Conservation (phyloP, 2,113 vertebrate genomes). For the Alectura lathami region DNA sequence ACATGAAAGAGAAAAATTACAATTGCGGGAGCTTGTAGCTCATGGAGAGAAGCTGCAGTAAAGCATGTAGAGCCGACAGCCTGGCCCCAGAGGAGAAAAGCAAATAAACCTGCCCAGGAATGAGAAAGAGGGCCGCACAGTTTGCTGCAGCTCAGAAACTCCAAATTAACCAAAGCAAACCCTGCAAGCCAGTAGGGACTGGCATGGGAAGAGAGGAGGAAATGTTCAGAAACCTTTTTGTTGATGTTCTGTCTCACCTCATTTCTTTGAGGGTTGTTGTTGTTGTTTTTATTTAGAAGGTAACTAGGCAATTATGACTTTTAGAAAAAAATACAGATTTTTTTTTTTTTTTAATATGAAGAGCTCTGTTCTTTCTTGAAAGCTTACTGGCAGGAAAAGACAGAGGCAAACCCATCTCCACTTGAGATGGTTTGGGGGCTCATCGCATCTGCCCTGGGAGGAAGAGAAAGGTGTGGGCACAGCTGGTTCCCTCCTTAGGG, state of each 20-base stretch:
- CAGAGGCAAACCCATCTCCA: not conserved
- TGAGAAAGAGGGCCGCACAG: not conserved
- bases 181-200: not conserved
- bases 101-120: not conserved
- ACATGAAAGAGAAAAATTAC: not conserved
- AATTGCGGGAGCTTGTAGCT: not conserved
- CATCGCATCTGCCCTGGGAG: not conserved
- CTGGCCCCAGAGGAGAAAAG: not conserved
- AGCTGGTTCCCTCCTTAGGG: fast-evolving
- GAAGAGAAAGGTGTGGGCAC: not conserved
- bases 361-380: not conserved
- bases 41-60: not conserved
- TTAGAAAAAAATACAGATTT: not conserved
- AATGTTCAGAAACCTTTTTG: not conserved
- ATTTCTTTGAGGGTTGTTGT: not conserved
- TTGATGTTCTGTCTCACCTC: not conserved
- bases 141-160: not conserved
- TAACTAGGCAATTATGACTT: not conserved
- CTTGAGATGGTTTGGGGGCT: not conserved
- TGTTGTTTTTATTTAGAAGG: not conserved
- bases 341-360: not conserved
- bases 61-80: not conserved
- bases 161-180: not conserved
- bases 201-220: not conserved
- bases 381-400: not conserved